Conservation (phyloP, 2,113 vertebrate species). For the Muntiacus reevesi region DNA sequence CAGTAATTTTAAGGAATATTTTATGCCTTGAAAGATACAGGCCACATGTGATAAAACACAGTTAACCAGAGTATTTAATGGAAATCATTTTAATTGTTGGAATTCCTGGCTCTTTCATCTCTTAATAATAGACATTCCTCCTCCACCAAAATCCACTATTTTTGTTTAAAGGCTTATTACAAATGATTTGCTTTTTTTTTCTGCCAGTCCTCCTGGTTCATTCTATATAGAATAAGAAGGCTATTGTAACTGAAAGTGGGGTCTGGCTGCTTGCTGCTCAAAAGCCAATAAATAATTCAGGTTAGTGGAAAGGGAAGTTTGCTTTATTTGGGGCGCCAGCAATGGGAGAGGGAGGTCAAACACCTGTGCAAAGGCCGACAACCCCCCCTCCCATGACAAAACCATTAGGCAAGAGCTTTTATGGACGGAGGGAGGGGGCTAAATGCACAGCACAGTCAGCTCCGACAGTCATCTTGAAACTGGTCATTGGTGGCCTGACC, state of each 20-base stretch:
- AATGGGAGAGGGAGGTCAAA: not conserved
- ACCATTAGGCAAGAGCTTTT: not conserved
- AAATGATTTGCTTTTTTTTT: not conserved
- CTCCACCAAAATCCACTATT: not conserved
- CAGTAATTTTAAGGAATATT: not conserved
- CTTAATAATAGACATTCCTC: not conserved
- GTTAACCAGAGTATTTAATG: not conserved
- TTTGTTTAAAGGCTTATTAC: not conserved
- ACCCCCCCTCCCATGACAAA: not conserved
- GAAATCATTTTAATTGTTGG: not conserved
- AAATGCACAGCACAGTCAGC: not conserved
- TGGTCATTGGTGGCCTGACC: not conserved
- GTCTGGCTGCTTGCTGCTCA: not conserved
- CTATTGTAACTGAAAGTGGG: not conserved
- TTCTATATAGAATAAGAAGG: not conserved
- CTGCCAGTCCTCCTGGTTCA: not conserved
- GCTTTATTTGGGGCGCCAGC: not conserved
- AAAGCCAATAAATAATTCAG: not conserved
- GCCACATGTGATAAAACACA: not conserved
- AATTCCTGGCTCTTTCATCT: not conserved
- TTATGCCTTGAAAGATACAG: slow-evolving; percentile 15
- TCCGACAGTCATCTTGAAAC: not conserved
- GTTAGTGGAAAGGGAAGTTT: not conserved
- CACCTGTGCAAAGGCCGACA: not conserved
- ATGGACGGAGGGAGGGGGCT: not conserved